A percentile compares a stretch with the other conserved stretches of the same genome.
phyloP scores from a whole-genome alignment of 2,797 vertebrate genomes.

The Urophycis tenuis region DNA sequence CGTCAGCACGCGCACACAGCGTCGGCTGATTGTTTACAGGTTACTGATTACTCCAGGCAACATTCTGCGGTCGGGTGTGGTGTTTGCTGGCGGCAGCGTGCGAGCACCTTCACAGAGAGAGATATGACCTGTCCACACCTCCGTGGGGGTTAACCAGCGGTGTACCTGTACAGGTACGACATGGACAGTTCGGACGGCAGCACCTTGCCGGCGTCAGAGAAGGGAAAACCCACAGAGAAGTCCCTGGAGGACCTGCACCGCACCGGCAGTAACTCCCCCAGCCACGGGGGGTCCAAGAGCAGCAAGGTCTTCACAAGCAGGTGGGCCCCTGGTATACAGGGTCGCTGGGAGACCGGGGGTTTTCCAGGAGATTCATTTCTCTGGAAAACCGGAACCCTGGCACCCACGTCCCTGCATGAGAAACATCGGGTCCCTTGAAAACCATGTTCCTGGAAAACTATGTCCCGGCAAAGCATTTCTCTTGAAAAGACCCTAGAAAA shows the following conservation, averaged over 20 bases:
- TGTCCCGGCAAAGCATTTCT: too few species aligned
- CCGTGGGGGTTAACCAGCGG: background rate
- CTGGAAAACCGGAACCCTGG: background rate
- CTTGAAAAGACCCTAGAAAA: too few species aligned
- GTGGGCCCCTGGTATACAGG: background rate
- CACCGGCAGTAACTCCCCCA: background rate
- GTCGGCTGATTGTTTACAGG: too few species aligned
- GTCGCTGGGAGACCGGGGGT: background rate
- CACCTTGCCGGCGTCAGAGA: background rate
- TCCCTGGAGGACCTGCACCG: background rate
- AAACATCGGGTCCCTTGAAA: too few species aligned
- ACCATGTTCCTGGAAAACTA: too few species aligned
- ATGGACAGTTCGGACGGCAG: background rate
- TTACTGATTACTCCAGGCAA: slow-evolving; percentile 2
- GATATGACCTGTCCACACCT: background rate
- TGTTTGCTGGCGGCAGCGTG: background rate
- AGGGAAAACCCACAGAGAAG: background rate
- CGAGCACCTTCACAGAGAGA: background rate
- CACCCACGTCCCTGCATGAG: background rate
- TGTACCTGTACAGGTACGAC: background rate
- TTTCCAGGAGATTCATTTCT: background rate
- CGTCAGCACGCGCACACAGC: too few species aligned
- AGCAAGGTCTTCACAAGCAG: background rate
- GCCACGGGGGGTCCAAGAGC: background rate
- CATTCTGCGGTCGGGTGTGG: background rate